Evolutionary conservation across 1,140 invertebrate genomes (phyloP).

Genomic region (Nylanderia fulva): DNA sequence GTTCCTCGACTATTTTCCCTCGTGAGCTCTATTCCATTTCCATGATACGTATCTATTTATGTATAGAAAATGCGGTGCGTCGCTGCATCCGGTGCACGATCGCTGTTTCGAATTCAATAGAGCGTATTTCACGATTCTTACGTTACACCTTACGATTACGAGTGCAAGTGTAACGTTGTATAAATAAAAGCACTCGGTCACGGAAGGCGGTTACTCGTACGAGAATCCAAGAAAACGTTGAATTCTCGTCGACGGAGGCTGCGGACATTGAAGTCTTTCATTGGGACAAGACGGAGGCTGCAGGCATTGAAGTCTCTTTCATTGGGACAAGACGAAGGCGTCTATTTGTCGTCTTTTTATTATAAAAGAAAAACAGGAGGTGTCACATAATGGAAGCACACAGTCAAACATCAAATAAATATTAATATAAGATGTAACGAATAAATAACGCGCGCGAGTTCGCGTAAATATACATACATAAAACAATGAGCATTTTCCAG

Average conservation of each 20-base stretch:
- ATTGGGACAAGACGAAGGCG: slow-evolving; percentile 75
- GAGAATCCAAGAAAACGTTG: not conserved
- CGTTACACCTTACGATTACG: slow-evolving; percentile 38
- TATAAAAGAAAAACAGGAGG: slow-evolving; percentile 71
- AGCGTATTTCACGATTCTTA: slow-evolving; percentile 29
- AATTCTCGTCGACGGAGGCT: not conserved
- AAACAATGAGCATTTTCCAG: slow-evolving; percentile 70
- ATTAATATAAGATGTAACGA: slow-evolving; percentile 64
- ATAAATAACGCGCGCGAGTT: slow-evolving; percentile 68
- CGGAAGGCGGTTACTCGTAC: slow-evolving; percentile 32
- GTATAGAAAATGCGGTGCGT: slow-evolving; percentile 24
- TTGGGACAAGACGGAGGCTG: slow-evolving; percentile 73
- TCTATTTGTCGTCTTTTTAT: slow-evolving; percentile 76
- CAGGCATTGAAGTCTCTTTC: slow-evolving; percentile 68
- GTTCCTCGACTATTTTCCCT: slow-evolving; percentile 65
- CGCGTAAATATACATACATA: slow-evolving; percentile 60
- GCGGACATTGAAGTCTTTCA: slow-evolving; percentile 66
- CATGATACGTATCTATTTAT: not conserved
- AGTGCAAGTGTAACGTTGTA: slow-evolving; percentile 49
- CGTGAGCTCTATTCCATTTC: slow-evolving; percentile 41
- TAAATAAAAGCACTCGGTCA: slow-evolving; percentile 46
- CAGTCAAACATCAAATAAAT: slow-evolving; percentile 71
- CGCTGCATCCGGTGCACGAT: slow-evolving; percentile 20
- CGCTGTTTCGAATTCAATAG: slow-evolving; percentile 17
- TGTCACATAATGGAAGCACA: slow-evolving; percentile 53